A percentile compares a stretch with the other conserved stretches of the same genome.
Evolutionary conservation across 2,113 vertebrate genomes (phyloP).

Genomic region (Panurus biarmicus): DNA sequence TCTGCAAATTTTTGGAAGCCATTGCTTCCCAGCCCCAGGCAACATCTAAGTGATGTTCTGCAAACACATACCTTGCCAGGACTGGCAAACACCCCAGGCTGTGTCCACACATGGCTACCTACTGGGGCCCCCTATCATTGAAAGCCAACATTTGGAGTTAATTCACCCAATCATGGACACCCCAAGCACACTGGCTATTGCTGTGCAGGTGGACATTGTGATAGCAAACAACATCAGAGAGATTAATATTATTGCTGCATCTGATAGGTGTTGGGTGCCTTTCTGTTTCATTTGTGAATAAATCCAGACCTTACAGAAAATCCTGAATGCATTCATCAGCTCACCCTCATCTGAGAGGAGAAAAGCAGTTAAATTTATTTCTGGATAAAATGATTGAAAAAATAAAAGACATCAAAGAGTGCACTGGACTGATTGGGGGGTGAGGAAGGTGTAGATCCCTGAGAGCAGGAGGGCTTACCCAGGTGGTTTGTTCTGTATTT

Average conservation of each 20-base stretch:
- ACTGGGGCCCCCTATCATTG: neutral
- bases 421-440: neutral
- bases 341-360: neutral
- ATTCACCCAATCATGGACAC: neutral
- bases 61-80: neutral
- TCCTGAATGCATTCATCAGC: neutral
- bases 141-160: neutral
- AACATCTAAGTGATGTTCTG: neutral
- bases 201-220: neutral
- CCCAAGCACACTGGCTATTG: neutral
- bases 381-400: neutral
- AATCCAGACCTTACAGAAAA: neutral
- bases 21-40: neutral
- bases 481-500: neutral
- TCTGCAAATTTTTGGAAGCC: slow-evolving; percentile 2
- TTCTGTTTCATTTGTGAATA: neutral
- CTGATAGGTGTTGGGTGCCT: neutral
- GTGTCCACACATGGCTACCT: neutral
- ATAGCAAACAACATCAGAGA: neutral
- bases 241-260: neutral
- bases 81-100: neutral
- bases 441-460: neutral
- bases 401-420: neutral
- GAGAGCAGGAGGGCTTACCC: neutral
- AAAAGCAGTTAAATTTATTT: neutral